A percentile compares a stretch with the other conserved stretches of the same genome.
Conservation (phyloP, 1,140 invertebrate genomes). For the Limonius californicus region DNA sequence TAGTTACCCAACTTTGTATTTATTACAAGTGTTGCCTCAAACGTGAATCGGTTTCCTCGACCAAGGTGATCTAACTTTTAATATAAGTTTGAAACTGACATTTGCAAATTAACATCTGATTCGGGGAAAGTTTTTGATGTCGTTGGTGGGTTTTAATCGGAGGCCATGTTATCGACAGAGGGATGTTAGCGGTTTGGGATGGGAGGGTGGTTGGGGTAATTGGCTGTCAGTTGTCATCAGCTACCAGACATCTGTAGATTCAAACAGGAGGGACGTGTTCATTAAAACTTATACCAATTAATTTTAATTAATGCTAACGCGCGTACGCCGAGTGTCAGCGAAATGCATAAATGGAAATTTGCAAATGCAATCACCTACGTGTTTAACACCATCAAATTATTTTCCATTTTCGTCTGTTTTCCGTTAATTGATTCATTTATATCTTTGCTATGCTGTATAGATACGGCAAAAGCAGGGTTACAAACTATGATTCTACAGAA, state of each 20-base stretch:
- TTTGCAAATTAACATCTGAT: slow-evolving; percentile 32
- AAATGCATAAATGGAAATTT: slow-evolving; percentile 12
- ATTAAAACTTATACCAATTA: slow-evolving; percentile 41
- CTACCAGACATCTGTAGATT: slow-evolving; percentile 25
- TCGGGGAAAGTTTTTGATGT: slow-evolving; percentile 23
- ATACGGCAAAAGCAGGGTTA: too few species aligned
- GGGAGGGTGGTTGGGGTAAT: slow-evolving; percentile 26
- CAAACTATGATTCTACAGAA: too few species aligned
- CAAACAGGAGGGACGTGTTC: slow-evolving; percentile 27
- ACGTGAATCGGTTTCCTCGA: background rate
- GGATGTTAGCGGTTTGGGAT: slow-evolving; percentile 12
- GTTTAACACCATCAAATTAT: background rate
- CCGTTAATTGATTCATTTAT: slow-evolving; percentile 7
- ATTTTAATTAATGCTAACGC: slow-evolving; percentile 36
- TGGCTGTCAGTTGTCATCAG: slow-evolving; percentile 33
- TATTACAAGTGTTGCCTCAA: slow-evolving; percentile 3
- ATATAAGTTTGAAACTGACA: slow-evolving; percentile 19
- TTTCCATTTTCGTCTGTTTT: background rate
- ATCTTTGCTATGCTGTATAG: too few species aligned
- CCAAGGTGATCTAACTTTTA: background rate
- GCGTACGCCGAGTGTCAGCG: background rate
- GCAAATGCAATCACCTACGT: slow-evolving; percentile 8
- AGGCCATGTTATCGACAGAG: slow-evolving; percentile 31
- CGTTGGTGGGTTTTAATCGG: slow-evolving; percentile 26
- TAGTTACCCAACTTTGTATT: slow-evolving; percentile 4